Evolutionary conservation across 37 sponge, comb jelly and placozoan genomes (phyloP), one percentile per base, ranked within the genome.

Genomic region (Dysidea cf. avara): DNA sequence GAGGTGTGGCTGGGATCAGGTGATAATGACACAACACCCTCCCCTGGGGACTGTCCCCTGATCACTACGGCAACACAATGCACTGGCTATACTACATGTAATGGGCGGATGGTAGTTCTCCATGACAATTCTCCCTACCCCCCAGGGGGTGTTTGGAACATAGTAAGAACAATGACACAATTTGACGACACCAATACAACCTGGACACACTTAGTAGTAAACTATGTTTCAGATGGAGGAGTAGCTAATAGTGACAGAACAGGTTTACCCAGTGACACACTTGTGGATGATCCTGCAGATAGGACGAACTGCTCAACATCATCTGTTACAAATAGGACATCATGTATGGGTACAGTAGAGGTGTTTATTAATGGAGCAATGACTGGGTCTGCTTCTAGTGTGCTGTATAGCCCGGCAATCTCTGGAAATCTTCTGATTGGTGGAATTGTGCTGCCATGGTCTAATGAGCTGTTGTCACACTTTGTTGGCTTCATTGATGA

Each of bases 1-100:
- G 93, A 92, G 55, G 65, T 83, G 32, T 92, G 93, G 93, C 48
- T 84, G 29, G 81, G 69, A 3, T 47, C 68, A 7, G 83, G 86
- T 1, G 40, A 32, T 2, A 62, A 26, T 26, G 29, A 18, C 38
- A 29, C 79, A 2, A 7, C 21, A 63, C 1, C 68, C 1, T 16
- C 3, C 30, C 14, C 57, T 39, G 63, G 14, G 3, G 62, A 64
- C 13, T 77, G 74, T 50, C 29, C 37, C 18, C 3, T 71, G 16
- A 33, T 78, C 38, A 22, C 28, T 0, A 32, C 9, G 9, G 46
- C 5, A 43, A 9, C 5, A 43, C 46, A 56, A 22, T 22, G 33
- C 26, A 43, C 55, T 34, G 39, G 64, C 1, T 84, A 78, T 29
- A 31, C 78, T 21, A 9, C 73, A 21, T 86, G 87, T 31, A 61